Percentiles rank a stretch among this genome's conserved stretches.
These are phyloP conservation scores for Anoplophora glabripennis DNA, from an alignment of 1,140 invertebrate genomes.

Conservation along the genomic window DNA sequence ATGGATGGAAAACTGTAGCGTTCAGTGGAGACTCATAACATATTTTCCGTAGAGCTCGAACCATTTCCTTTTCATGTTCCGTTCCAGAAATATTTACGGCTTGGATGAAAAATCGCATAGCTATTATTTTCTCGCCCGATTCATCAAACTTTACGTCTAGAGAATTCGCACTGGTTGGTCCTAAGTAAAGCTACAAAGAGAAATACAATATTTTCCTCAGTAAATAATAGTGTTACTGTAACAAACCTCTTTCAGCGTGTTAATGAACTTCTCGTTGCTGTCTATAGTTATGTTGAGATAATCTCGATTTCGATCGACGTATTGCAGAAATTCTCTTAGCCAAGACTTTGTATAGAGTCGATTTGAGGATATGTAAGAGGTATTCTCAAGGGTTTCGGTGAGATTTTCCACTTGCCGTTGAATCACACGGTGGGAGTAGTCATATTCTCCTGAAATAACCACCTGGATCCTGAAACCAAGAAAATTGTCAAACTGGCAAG, in stretches of 20 bases:
- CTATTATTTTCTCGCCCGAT: conserved; percentile 69
- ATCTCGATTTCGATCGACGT: conserved; percentile 71
- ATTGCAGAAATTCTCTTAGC: conserved; percentile 80
- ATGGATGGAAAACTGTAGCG: conserved; percentile 90
- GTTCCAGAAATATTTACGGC: conserved; percentile 86
- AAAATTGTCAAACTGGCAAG: conserved; percentile 54
- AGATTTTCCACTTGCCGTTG: conserved; percentile 78
- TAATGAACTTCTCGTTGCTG: conserved; percentile 70
- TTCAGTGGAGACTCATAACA: conserved; percentile 76
- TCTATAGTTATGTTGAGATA: conserved; percentile 72
- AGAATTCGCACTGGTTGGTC: conserved; percentile 68
- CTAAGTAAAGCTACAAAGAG: conserved; percentile 64
- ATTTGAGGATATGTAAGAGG: conserved; percentile 68
- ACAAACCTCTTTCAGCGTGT: conserved; percentile 70
- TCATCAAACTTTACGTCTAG: conserved; percentile 85
- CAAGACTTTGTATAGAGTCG: conserved; percentile 87
- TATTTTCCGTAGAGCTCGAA: conserved; percentile 73
- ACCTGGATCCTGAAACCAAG: conserved; percentile 61
- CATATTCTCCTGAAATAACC: conserved; percentile 76
- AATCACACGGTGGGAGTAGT: conserved; percentile 79
- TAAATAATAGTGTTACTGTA: background rate
- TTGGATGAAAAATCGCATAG: conserved; percentile 84
- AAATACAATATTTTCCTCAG: background rate
- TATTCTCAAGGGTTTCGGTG: conserved; percentile 75
- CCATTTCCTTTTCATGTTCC: conserved; percentile 90